Evolutionary conservation across 2,797 vertebrate genomes (phyloP).

Genomic region (Siniperca obscura): DNA sequence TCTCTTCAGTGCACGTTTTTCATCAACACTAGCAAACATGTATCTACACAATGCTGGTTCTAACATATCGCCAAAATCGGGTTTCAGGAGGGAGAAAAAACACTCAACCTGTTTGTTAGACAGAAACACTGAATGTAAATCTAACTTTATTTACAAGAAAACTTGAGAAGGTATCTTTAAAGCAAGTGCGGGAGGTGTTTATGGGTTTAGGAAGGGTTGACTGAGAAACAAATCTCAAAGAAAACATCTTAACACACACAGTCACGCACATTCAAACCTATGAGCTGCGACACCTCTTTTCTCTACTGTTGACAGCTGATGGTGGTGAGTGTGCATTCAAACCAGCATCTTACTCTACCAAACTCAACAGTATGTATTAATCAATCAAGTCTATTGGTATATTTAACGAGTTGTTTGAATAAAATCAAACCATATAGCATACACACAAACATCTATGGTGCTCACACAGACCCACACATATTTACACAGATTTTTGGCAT

Average conservation of each 20-base stretch:
- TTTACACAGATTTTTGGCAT: constrained; percentile 61
- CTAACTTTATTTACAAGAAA: neutral
- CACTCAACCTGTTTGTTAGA: too few relatives aligned
- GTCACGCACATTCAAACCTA: neutral
- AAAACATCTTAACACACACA: neutral
- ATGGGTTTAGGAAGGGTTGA: neutral
- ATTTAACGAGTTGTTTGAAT: neutral
- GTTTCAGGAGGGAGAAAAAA: neutral
- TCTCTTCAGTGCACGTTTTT: too few relatives aligned
- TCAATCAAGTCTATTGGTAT: neutral
- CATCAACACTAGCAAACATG: neutral
- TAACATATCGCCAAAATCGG: neutral
- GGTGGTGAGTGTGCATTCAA: neutral
- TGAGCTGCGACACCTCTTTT: neutral
- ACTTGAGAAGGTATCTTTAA: neutral
- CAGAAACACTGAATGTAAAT: neutral
- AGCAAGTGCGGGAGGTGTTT: neutral
- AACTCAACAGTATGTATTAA: neutral
- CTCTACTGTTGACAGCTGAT: neutral
- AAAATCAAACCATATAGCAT: neutral
- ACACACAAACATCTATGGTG: neutral
- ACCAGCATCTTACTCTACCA: neutral
- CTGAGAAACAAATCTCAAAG: neutral
- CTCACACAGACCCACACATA: constrained; percentile 1
- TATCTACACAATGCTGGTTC: neutral